phyloP scores from a whole-genome alignment of 2,113 vertebrate species.

The Dromaius novaehollandiae region DNA sequence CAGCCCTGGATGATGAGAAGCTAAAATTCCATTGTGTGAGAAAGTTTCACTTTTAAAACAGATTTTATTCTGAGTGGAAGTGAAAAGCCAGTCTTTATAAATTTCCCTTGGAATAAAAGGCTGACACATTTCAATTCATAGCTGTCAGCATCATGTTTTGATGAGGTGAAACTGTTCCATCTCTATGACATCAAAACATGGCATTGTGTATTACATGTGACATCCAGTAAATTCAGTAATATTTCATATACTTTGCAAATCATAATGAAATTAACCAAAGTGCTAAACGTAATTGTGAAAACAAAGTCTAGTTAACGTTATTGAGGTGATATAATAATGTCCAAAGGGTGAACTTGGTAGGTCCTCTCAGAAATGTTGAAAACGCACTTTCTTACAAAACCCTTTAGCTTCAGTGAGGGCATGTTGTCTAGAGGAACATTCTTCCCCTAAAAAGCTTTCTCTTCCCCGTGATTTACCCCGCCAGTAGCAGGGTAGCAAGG shows the following conservation, averaged over 20 bases:
- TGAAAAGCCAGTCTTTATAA: background rate
- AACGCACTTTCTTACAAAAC: background rate
- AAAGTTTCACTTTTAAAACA: conserved; percentile 14
- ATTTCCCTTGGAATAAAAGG: background rate
- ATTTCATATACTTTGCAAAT: background rate
- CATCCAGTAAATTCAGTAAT: background rate
- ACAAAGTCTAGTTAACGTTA: background rate
- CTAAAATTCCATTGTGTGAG: background rate
- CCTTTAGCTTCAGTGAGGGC: background rate
- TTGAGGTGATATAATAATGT: background rate
- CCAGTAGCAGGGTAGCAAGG: background rate
- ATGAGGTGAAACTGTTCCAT: background rate
- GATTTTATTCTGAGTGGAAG: background rate
- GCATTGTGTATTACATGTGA: background rate
- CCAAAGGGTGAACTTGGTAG: background rate
- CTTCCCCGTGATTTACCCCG: background rate
- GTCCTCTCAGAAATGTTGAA: background rate
- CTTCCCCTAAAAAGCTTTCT: background rate
- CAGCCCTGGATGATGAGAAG: background rate
- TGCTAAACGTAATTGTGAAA: background rate
- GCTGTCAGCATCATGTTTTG: background rate
- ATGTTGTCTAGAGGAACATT: background rate
- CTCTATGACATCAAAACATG: background rate
- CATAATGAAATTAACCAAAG: background rate
- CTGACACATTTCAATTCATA: background rate